Evolutionary conservation across 2,113 vertebrate genomes (phyloP), one percentile per base, ranked within the genome.

Genomic region (Pelodiscus sinensis): DNA sequence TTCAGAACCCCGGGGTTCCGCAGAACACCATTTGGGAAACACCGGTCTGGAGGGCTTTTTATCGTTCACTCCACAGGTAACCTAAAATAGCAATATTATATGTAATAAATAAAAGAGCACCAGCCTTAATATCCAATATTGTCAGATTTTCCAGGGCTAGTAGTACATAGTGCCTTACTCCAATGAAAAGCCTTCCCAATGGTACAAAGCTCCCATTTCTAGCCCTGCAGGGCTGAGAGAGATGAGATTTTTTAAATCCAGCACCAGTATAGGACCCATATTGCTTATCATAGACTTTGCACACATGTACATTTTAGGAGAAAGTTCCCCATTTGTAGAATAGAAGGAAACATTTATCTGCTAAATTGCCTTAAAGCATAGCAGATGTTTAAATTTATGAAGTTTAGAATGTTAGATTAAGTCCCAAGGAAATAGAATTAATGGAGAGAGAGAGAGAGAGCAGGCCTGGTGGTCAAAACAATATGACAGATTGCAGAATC

Each of bases 31-130:
- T 44, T 44, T 44, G 44, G 44, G 44, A 44, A 44, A 44, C 44
- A 44, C 44, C 5, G 44, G 44, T 44, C 79, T 80, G 79, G 56
- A 65, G 51, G 24, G 31, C 83, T 14, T 24, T 4, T 79, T 2
- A 25, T 65, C 9, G 29, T 29, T 55, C 19, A 35, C 62, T 29
- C 21, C 65, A 88, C 84, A 81, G 50, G 27, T 56, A 5, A 65
- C 73, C 50, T 84, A 80, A 90, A 91, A 82, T 79, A 92, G 84
- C 7, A n/a, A 60, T 60, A 27, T 27, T 27, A 60, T 60, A 16
- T 75, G 22, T 21, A 91, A 73, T 52, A 92, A 84, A 95, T 52
- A 92, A 84, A 95, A 84, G 82, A 12, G 58, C 38, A 15, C 6
- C 35, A 58, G 3, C 82, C 92, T 92, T 85, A 51, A 79, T 21